Evolutionary conservation across 2,113 vertebrate species (phyloP), one percentile per base, ranked within the genome.

Genomic region (Leiothrix lutea): DNA sequence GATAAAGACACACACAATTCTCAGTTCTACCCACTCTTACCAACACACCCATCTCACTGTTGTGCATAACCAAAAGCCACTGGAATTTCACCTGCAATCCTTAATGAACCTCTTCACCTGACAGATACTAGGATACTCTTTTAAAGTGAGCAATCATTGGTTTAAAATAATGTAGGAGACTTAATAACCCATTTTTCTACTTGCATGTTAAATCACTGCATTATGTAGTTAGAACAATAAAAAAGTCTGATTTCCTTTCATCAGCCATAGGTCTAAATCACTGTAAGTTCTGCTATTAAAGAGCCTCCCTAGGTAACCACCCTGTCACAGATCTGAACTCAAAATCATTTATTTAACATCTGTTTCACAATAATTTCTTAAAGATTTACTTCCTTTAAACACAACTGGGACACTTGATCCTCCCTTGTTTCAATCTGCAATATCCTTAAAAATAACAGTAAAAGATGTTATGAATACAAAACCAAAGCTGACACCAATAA

Each of bases 321-420:
- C 86, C 86, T 91, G 95, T 92, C 95, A 95, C 92, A 92, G 84
- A 88, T 86, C 90, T 96, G 87, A 96, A 96, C 93, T 94, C 94
- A 92, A 95, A 90, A 96, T 92, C 95, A 91, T 97, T 97, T 95
- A 90, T 96, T 96, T 97, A 97, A 95, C 95, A 96, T 97, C 96
- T 97, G 97, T 95, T 96, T 65, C 65, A 80, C 95, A 92, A 96
- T 96, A 28, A 96, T 96, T 97, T 97, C 96, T 97, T 94, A 91
- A 96, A 97, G 97, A 98, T 98, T 98, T 97, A 97, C 96, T 96
- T 96, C 91, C 91, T 96, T 96, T 86, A 96, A 96, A 95, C 95
- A 95, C 95, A 96, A 90, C 92, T 73, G 82, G 84, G 97, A 97
- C 95, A 96, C 74, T 96, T 96, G 97, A 96, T 97, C 96, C 95